Evolutionary conservation across 2,888 invertebrate genomes (phyloP).

Genomic region (Protonemura montana): DNA sequence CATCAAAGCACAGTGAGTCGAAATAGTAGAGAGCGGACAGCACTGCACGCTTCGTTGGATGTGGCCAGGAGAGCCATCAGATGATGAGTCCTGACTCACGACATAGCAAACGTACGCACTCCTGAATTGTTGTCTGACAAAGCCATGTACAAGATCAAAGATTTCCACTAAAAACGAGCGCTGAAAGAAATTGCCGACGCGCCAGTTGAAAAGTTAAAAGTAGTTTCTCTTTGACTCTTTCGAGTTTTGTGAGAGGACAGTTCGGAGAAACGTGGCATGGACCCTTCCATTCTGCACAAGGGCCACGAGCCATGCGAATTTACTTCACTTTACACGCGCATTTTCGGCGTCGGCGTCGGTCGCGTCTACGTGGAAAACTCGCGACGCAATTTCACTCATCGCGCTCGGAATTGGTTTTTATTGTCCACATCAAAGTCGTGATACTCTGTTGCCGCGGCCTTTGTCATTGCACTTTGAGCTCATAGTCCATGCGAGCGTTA

Average conservation of each 20-base stretch:
- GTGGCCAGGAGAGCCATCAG: neutral
- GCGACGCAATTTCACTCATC: neutral
- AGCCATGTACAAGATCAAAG: neutral
- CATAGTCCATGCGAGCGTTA: neutral
- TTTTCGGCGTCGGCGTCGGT: neutral
- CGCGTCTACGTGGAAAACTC: neutral
- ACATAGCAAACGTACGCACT: neutral
- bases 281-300: neutral
- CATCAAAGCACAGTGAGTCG: neutral
- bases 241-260: neutral
- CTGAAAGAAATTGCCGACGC: neutral
- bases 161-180: neutral
- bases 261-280: neutral
- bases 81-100: neutral
- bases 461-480: neutral
- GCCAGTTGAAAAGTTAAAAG: constrained; percentile 7
- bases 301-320: neutral
- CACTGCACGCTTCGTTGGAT: neutral
- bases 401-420: neutral
- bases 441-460: neutral
- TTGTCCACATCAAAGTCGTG: neutral
- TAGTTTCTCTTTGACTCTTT: constrained; percentile 9
- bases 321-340: neutral
- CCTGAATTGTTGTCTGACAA: neutral
- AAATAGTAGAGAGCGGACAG: neutral